phyloP scores from a whole-genome alignment of 2,113 vertebrate species.

The Chitala chitala region DNA sequence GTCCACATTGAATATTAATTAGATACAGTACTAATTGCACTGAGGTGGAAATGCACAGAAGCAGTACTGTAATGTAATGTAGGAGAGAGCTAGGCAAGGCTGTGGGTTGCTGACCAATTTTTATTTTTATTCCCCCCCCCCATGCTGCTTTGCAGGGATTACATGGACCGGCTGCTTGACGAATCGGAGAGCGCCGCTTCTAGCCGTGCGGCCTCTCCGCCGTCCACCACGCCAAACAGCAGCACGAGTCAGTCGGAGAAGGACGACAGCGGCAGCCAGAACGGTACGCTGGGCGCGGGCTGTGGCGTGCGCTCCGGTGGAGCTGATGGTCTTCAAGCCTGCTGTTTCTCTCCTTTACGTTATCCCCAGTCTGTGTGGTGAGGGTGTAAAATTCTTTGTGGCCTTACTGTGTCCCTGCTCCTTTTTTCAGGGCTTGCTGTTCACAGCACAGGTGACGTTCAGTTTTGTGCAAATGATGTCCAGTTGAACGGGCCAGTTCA shows the following conservation, averaged over 20 bases:
- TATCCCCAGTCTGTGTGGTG: too few species aligned
- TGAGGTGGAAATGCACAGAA: too few species aligned
- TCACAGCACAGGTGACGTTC: constrained; percentile 57
- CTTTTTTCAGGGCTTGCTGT: constrained; percentile 64
- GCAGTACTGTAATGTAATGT: too few species aligned
- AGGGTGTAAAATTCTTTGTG: too few species aligned
- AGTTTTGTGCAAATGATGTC: constrained; percentile 55
- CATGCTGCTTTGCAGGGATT: constrained; percentile 67
- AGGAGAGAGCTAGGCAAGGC: not conserved
- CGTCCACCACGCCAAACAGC: constrained; percentile 79
- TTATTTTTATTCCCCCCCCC: too few species aligned
- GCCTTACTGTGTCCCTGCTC: not conserved
- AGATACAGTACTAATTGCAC: too few species aligned
- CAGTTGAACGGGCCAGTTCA: constrained; percentile 72
- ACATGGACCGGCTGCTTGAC: constrained; percentile 87
- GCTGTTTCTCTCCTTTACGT: not conserved
- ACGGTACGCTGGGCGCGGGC: constrained; percentile 69
- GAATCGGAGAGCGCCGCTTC: constrained; percentile 86
- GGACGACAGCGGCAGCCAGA: constrained; percentile 78
- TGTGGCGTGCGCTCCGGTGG: not conserved
- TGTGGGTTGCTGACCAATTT: too few species aligned
- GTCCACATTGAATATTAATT: too few species aligned
- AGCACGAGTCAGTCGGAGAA: constrained; percentile 80
- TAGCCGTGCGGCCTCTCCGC: constrained; percentile 77
- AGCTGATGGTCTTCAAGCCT: too few species aligned